Percentiles rank a stretch among this genome's conserved stretches.
Conservation (phyloP, 2,113 vertebrate species). For the Emydura subglobosa region DNA sequence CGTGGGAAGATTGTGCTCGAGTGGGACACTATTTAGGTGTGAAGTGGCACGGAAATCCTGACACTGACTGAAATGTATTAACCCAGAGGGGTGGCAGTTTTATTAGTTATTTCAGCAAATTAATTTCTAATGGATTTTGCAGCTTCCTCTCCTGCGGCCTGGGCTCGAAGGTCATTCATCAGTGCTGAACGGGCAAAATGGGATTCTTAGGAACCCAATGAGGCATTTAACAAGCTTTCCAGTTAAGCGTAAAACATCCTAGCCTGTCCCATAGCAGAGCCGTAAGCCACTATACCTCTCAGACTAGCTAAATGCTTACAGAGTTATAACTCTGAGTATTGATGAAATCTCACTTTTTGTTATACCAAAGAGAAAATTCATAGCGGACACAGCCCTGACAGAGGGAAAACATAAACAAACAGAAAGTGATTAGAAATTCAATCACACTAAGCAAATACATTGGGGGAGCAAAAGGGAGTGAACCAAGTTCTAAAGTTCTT, state of each 20-base stretch:
- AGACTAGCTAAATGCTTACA: neutral
- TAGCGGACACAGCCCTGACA: neutral
- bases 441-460: neutral
- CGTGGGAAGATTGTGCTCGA: neutral
- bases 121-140: slow-evolving; percentile 20
- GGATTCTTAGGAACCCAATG: slow-evolving; percentile 24
- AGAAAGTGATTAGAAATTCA: neutral
- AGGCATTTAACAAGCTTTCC: slow-evolving; percentile 57
- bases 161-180: slow-evolving; percentile 41
- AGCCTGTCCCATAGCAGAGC: neutral
- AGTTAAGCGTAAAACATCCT: slow-evolving; percentile 31
- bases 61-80: neutral
- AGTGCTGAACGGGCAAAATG: slow-evolving; percentile 8
- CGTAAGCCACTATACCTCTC: neutral
- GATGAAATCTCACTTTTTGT: slow-evolving; percentile 1
- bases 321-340: neutral
- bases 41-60: neutral
- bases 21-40: neutral
- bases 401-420: neutral
- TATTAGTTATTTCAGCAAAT: slow-evolving; percentile 26
- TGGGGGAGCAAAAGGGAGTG: slow-evolving; percentile 3
- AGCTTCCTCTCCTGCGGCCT: neutral
- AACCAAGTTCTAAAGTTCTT: neutral
- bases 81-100: neutral
- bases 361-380: neutral